Percentiles rank a stretch among this genome's conserved stretches.
These are phyloP conservation scores for Xestia rhomboidea DNA, from an alignment of 2,888 invertebrate genomes.

Conservation along the genomic window DNA sequence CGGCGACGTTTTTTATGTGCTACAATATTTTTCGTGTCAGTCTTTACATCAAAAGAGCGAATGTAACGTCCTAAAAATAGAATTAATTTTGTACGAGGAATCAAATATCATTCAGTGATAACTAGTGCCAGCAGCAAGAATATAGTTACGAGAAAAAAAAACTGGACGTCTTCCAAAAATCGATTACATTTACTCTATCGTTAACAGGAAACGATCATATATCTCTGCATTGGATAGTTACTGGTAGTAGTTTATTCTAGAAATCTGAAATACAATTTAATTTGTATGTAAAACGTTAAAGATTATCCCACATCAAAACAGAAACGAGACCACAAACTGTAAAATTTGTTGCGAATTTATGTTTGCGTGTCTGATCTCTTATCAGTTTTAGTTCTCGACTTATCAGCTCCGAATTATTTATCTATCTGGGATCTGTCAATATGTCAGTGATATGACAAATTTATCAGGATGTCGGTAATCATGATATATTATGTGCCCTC, in stretches of 20 bases:
- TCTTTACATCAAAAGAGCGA: constrained; percentile 68
- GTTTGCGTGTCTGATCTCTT: constrained; percentile 64
- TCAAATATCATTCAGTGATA: constrained; percentile 86
- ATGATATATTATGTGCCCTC: constrained; percentile 63
- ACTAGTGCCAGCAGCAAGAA: constrained; percentile 84
- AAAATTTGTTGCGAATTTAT: constrained; percentile 58
- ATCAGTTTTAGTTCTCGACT: constrained; percentile 73
- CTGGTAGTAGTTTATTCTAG: constrained; percentile 70
- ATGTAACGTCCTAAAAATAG: constrained; percentile 84
- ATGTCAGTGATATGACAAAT: constrained; percentile 81
- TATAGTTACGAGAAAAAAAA: constrained; percentile 76
- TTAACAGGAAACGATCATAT: constrained; percentile 83
- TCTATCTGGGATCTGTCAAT: constrained; percentile 84
- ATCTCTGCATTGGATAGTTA: constrained; percentile 73
- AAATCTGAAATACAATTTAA: constrained; percentile 66
- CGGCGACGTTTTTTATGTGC: constrained; percentile 49
- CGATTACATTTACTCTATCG: constrained; percentile 86
- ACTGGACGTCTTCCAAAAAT: constrained; percentile 86
- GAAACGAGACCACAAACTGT: constrained; percentile 57
- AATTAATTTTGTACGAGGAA: constrained; percentile 84
- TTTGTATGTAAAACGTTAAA: constrained; percentile 57
- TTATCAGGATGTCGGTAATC: constrained; percentile 78
- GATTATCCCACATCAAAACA: constrained; percentile 55
- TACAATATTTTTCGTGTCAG: constrained; percentile 66
- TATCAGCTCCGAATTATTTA: constrained; percentile 79